These are phyloP conservation scores for Forbesichthys papilliferus DNA, from an alignment of 2,113 vertebrate genomes.

Conservation along the genomic window DNA sequence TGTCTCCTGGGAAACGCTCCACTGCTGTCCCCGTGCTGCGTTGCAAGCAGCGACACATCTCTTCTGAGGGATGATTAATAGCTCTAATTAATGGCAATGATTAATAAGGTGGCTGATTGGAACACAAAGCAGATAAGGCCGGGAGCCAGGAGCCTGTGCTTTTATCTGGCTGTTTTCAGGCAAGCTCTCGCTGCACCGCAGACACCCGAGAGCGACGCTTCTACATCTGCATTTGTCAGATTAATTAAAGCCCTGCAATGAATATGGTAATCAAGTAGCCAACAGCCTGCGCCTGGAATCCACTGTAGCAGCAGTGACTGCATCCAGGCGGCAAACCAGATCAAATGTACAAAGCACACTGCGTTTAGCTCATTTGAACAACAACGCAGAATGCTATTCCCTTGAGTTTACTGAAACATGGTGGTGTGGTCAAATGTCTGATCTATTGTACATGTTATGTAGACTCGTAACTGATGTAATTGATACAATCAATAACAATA, in stretches of 20 bases:
- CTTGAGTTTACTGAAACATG: too few species aligned
- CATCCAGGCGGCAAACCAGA: conserved; percentile 21
- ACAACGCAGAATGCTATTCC: conserved; percentile 28
- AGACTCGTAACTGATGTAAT: too few species aligned
- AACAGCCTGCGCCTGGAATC: conserved; percentile 24
- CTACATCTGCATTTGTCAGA: conserved; percentile 72
- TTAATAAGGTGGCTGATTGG: conserved; percentile 74
- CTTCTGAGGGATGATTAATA: conserved; percentile 77
- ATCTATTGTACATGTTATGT: too few species aligned
- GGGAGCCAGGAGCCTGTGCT: conserved; percentile 59
- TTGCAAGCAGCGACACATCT: conserved; percentile 65
- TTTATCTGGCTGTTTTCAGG: conserved; percentile 79
- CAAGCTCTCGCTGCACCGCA: conserved; percentile 37
- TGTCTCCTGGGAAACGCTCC: conserved; percentile 54
- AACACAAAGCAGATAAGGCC: conserved; percentile 75
- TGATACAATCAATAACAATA: too few species aligned
- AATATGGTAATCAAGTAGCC: conserved; percentile 76
- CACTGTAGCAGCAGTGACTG: conserved; percentile 24
- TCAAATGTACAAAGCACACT: conserved; percentile 18
- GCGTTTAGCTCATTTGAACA: conserved; percentile 9
- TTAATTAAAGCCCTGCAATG: conserved; percentile 76
- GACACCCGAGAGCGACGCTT: conserved; percentile 55
- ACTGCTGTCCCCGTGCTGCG: conserved; percentile 46
- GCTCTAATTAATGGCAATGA: conserved; percentile 77
- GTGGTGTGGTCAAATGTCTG: background rate